Base-by-base conservation (phyloP, 37 sponge, comb jelly and placozoan genomes). In the Halichondria panicea region DNA sequence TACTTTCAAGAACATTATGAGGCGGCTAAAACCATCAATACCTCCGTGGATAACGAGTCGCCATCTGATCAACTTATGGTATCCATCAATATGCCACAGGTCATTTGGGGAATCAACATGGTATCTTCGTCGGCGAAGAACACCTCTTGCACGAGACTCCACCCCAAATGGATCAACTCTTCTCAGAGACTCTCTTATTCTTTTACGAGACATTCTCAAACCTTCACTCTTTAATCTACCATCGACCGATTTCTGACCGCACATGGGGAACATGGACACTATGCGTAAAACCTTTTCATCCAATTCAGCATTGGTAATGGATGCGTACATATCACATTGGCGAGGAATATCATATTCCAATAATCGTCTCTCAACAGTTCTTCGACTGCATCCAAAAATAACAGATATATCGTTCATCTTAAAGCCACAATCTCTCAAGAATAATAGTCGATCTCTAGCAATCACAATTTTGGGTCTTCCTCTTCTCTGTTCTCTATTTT, bases 31-130 rank as follows among this genome's bases (percentile, higher is more conserved):
- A 43, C 89, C 83, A 77, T 88, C 89, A 27, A 81, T 88, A 18
- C 79, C 61, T 24, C 83, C 89, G 66, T 89, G 89, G 22, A 84
- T 72, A 4, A 89, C 79, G 28, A 78, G 19, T 43, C 77, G 61
- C 91, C 85, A 89, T 19, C 89, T 43, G 22, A 89, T 81, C 30
- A 89, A 42, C 64, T 78, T 83, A 75, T 83, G 84, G 62, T 89
- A 72, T 4, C 83, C 84, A 72, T 89, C 91, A 12, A 89, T 54
- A 52, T 89, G 85, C 91, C 91, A 83, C 22, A 84, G 46, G 22
- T 80, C 83, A 78, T 88, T 82, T 25, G 89, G 77, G 5, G 88
- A 87, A 9, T 48, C 24, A 34, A 83, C 87, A 27, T 42, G 39
- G 37, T 87, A 81, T 66, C 61, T 39, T 39, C 88, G 28, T 12